Evolutionary conservation across 2,797 vertebrate genomes (phyloP).

Genomic region (Schizothorax lantsangensis): DNA sequence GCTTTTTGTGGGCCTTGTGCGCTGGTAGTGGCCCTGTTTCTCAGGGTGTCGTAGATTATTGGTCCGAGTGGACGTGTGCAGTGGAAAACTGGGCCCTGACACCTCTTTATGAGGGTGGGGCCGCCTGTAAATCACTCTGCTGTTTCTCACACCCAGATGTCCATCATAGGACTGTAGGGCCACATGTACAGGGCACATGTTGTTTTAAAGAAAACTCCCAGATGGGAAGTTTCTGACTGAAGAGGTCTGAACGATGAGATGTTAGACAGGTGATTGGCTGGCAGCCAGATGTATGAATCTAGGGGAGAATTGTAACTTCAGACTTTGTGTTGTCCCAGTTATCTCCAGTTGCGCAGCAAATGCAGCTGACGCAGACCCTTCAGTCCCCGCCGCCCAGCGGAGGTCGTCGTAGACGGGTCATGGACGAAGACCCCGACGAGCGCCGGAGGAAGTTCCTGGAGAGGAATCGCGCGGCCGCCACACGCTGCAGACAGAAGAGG

Average conservation of each 20-base stretch:
- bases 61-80: conserved; percentile 76
- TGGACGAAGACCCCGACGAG: conserved; percentile 98
- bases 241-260: conserved; percentile 69
- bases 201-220: conserved; percentile 76
- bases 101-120: conserved; percentile 81
- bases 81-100: conserved; percentile 79
- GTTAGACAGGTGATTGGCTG: conserved; percentile 67
- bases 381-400: conserved; percentile 91
- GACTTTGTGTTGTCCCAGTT: conserved; percentile 76
- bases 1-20: conserved; percentile 68
- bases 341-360: conserved; percentile 95
- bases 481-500: conserved; percentile 98
- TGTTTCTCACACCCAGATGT: conserved; percentile 66
- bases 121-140: conserved; percentile 74
- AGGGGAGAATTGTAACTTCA: background rate
- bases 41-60: conserved; percentile 70
- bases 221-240: conserved; percentile 67
- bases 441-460: conserved; percentile 97
- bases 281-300: conserved; percentile 60
- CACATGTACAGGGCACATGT: conserved; percentile 74
- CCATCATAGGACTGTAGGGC: conserved; percentile 58
- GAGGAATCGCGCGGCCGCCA: conserved; percentile 95
- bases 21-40: conserved; percentile 71
- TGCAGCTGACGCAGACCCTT: conserved; percentile 96
- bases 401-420: conserved; percentile 91